Evolutionary conservation across 2,797 vertebrate genomes (phyloP).

Genomic region (Enteromius viviparus): DNA sequence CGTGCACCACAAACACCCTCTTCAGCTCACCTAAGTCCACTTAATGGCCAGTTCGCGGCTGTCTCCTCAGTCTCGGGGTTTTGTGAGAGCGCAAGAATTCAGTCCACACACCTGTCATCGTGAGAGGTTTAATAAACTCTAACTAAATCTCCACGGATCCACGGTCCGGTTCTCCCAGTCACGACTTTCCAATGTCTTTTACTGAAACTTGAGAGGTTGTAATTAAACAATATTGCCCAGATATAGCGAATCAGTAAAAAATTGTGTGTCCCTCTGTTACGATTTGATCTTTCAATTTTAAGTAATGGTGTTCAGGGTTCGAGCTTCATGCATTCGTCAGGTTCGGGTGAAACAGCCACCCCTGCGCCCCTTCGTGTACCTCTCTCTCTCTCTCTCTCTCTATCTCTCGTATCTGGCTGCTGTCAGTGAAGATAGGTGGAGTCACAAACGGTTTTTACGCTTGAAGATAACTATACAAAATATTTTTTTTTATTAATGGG

Average conservation of each 20-base stretch:
- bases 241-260: background rate
- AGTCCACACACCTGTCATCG: slow-evolving; percentile 38
- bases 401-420: background rate
- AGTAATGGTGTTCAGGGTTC: slow-evolving; percentile 15
- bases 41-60: slow-evolving; percentile 26
- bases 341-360: slow-evolving; percentile 1
- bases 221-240: background rate
- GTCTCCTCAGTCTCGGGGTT: slow-evolving; percentile 28
- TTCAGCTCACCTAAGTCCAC: slow-evolving; percentile 21
- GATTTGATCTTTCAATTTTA: background rate
- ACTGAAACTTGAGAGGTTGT: slow-evolving; percentile 17
- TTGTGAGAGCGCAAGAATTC: slow-evolving; percentile 26
- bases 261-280: background rate
- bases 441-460: background rate
- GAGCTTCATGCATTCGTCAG: slow-evolving; percentile 28
- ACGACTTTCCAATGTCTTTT: slow-evolving; percentile 27
- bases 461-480: background rate
- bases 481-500: background rate
- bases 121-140: slow-evolving; percentile 39
- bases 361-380: background rate
- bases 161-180: background rate
- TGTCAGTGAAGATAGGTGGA: slow-evolving; percentile 12
- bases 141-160: slow-evolving; percentile 41
- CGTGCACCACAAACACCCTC: slow-evolving; percentile 9
- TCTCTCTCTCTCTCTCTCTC: slow-evolving; percentile 12